Percentiles rank a stretch among this genome's conserved stretches.
Conservation (phyloP, 1,140 invertebrate genomes). For the Chironomus tepperi region DNA sequence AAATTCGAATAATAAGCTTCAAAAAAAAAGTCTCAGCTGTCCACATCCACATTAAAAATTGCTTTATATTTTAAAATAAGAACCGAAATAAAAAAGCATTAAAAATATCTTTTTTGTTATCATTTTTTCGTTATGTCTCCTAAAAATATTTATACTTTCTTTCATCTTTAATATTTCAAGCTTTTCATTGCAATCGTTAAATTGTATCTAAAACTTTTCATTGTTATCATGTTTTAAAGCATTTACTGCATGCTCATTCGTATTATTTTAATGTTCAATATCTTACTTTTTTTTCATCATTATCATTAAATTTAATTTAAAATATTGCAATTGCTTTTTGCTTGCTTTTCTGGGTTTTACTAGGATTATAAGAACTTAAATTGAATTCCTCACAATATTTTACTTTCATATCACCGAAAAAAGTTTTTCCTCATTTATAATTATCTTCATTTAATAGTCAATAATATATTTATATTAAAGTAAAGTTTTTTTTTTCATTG, state of each 20-base stretch:
- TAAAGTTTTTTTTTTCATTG: no score
- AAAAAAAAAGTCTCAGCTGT: no score
- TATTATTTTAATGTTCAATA: no score
- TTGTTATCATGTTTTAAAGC: not conserved
- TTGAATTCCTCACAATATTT: conserved; percentile 2
- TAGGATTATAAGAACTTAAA: not conserved
- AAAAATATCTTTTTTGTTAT: no score
- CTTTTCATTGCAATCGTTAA: not conserved
- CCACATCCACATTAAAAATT: no score
- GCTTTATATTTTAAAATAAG: no score
- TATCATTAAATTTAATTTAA: conserved; percentile 3
- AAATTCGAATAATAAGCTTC: no score
- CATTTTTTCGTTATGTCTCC: not conserved
- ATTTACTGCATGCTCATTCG: no score
- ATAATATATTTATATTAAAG: no score
- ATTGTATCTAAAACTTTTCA: conserved; percentile 14
- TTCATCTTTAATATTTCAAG: not conserved
- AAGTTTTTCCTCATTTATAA: not conserved
- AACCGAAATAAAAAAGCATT: no score
- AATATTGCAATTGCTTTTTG: not conserved
- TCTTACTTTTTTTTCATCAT: not conserved
- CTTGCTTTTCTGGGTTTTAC: conserved; percentile 4
- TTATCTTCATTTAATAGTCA: no score
- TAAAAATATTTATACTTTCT: not conserved
- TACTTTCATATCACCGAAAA: conserved; percentile 12